phyloP scores from a whole-genome alignment of 1,140 invertebrate genomes.

The Cyphomyrmex costatus region DNA sequence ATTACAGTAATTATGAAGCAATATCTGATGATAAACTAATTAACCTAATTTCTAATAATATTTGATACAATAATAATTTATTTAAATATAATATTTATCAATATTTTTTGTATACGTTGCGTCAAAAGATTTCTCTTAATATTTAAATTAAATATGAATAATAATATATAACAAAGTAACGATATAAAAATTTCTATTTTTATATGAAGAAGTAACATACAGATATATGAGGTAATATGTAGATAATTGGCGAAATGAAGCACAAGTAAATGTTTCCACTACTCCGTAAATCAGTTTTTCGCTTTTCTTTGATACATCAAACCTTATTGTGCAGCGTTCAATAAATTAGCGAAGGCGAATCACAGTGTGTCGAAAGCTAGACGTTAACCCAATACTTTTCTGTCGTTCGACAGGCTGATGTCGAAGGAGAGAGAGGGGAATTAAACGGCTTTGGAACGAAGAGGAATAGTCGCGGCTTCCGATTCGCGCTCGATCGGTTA shows the following conservation, averaged over 20 bases:
- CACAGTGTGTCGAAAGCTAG: conserved; percentile 39
- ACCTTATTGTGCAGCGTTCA: conserved; percentile 41
- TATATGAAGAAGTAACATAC: neutral
- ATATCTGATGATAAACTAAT: neutral
- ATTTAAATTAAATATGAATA: conserved; percentile 1
- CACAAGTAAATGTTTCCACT: neutral
- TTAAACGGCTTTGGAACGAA: conserved; percentile 57
- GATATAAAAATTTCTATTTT: conserved; percentile 7
- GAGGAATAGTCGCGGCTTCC: conserved; percentile 54
- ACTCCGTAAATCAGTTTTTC: neutral
- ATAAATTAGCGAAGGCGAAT: conserved; percentile 52
- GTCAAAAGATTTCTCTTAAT: neutral
- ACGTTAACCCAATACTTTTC: conserved; percentile 55
- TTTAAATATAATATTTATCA: neutral
- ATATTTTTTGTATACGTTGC: neutral
- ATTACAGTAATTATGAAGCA: conserved; percentile 18
- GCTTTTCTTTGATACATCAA: conserved; percentile 10
- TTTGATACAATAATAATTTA: conserved; percentile 16
- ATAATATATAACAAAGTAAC: neutral
- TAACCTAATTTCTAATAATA: conserved; percentile 14
- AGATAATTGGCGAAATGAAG: conserved; percentile 7
- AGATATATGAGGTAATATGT: too few species aligned
- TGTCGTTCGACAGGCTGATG: conserved; percentile 23
- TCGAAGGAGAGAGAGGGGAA: conserved; percentile 36
- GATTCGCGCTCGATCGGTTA: conserved; percentile 50